Evolutionary conservation across 2,797 vertebrate species (phyloP).

Genomic region (Sandelia bainsii): DNA sequence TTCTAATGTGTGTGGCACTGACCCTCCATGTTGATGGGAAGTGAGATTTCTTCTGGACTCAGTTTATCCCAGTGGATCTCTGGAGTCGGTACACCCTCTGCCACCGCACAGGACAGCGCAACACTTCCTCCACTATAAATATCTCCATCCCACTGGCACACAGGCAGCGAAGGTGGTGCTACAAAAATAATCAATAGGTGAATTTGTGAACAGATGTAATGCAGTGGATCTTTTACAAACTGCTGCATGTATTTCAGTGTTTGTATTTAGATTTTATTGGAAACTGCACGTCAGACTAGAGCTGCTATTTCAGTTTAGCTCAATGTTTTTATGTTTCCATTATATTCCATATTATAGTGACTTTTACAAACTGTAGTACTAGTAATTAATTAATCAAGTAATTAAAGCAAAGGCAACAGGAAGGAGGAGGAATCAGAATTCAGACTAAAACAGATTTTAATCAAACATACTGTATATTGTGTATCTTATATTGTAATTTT

Average conservation of each 20-base stretch:
- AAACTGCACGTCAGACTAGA: no score
- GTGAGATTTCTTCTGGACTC: conserved; percentile 73
- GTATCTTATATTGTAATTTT: not conserved
- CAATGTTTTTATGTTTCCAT: not conserved
- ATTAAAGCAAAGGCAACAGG: not conserved
- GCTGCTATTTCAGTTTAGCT: no score
- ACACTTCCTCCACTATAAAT: conserved; percentile 79
- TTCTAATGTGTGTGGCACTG: conserved; percentile 18
- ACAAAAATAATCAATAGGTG: not conserved
- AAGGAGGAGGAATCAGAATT: not conserved
- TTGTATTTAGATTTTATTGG: no score
- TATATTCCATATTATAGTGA: no score
- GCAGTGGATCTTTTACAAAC: not conserved
- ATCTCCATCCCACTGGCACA: conserved; percentile 84
- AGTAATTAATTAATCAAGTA: no score
- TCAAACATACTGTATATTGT: no score
- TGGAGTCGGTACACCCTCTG: conserved; percentile 81
- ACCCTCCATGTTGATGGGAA: conserved; percentile 85
- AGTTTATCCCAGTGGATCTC: conserved; percentile 85
- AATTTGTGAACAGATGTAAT: not conserved
- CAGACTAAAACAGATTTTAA: not conserved
- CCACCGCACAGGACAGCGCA: conserved; percentile 81
- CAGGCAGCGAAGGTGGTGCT: conserved; percentile 85
- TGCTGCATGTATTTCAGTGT: no score
- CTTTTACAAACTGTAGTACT: not conserved